A percentile compares a stretch with the other conserved stretches of the same genome.
Evolutionary conservation across 1,140 invertebrate genomes (phyloP).

Genomic region (Euwallacea similis): DNA sequence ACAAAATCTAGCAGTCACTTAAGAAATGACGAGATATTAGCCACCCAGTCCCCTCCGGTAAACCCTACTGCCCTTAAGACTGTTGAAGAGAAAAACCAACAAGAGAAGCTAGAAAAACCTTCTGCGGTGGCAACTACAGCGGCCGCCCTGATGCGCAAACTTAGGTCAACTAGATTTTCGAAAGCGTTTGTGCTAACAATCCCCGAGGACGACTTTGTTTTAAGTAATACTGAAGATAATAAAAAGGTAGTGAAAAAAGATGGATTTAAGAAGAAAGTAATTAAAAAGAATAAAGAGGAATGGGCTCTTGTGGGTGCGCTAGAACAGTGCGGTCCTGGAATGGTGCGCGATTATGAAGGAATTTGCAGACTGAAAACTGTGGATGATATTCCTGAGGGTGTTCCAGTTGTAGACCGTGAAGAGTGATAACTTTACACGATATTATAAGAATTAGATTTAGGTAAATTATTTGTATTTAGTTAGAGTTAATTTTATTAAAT

Average conservation of each 20-base stretch:
- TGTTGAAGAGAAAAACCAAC: constrained; percentile 26
- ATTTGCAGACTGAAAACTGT: constrained; percentile 50
- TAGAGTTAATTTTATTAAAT: too few species aligned
- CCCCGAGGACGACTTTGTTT: constrained; percentile 45
- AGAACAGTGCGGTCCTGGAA: constrained; percentile 65
- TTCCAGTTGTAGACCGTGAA: background rate
- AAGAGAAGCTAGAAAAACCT: constrained; percentile 6
- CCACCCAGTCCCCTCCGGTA: constrained; percentile 40
- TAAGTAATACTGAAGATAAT: constrained; percentile 38
- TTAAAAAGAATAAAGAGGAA: constrained; percentile 48
- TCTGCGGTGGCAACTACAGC: constrained; percentile 1
- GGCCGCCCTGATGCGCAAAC: constrained; percentile 5
- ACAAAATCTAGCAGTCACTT: constrained; percentile 43
- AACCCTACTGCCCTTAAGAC: constrained; percentile 32
- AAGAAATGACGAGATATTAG: constrained; percentile 26
- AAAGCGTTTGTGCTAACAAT: constrained; percentile 45
- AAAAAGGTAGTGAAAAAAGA: constrained; percentile 40
- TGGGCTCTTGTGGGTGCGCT: constrained; percentile 60
- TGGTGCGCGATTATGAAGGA: constrained; percentile 60
- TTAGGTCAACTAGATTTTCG: constrained; percentile 26
- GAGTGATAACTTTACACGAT: background rate
- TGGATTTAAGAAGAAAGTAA: constrained; percentile 40
- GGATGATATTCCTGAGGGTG: constrained; percentile 27
- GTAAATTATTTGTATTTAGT: too few species aligned
- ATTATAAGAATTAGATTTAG: too few species aligned